Base-by-base conservation (phyloP, 2,113 vertebrate genomes). In the human (Homo sapiens) region DNA sequence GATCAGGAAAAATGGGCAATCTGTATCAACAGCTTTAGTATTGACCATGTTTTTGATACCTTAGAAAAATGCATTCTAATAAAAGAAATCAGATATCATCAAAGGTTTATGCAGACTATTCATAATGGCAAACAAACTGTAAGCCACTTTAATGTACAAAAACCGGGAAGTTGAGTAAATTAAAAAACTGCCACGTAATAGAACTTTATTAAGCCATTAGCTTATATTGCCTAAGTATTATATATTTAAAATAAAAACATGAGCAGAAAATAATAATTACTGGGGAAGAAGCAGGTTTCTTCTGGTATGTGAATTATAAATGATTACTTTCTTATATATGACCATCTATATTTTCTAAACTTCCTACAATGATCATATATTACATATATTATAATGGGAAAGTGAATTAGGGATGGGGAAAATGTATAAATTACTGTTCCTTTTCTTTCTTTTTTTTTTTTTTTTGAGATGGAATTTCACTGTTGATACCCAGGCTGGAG, bases 221-320 rank as follows among this genome's bases (percentile, higher is more conserved):
- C 76, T 85, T 76, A 64, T 64, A 25, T 43, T 89, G 16, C 61
- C 35, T 82, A 82, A 82, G n/a, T 40, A 30, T 64, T 64, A 6
- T 30, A 40, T 73, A 90, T 66, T 76, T 94, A 90, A 90, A 94
- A 94, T 45, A 38, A 94, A 55, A 94, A 64, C 55, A 94, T 89
- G 22, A 66, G 61, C 68, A 89, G 45, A 76, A 55, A 66, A 75
- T 90, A 75, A 90, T n/a, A n/a, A 84, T 90, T 95, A 64, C 35
- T 64, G 35, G 8, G 9, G 43, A 43, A 81, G 73, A 48, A 59
- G 16, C 10, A 84, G 8, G 23, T 76, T 85, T 93, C 43, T 85
- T 64, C 61, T 40, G 73, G 10, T 30, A 93, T 68, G 59, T 68
- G 45, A 55, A 76, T 78, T 79, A n/a, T 66, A 27, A 75, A 68